Evolutionary conservation across 2,888 invertebrate species (phyloP), one percentile per base, ranked within the genome.

Genomic region (Eumerus sabulonum): DNA sequence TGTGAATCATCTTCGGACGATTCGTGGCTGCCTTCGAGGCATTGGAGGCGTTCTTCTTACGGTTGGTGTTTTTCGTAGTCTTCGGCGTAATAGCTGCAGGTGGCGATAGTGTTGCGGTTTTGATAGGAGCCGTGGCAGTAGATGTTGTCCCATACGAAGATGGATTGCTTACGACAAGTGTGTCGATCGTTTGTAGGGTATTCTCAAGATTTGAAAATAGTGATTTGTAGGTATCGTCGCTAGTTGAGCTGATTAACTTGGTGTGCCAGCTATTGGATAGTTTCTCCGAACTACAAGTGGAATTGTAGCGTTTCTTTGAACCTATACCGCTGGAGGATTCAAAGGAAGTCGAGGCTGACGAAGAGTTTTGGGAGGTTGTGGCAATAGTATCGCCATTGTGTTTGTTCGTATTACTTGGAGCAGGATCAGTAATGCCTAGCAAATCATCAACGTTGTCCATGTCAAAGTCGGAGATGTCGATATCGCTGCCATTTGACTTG

Each of bases 1-100:
- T 94, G 86, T 94, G 94, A 83, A 94, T 94, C 94, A 94, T 94
- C 85, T 93, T 93, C 2, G 94, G 94, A 35, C 94, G 90, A 0
- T 92, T 90, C 2, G 27, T 4, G 7, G 90, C 90, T 50, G 74
- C 77, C 45, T 83, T 83, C 11, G 67, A 16, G 1, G 83, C 9
- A 3, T 5, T 36, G 11, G 7, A 54, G 19, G 82, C 54, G 38
- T 60, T 27, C 14, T 82, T 84, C 18, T 86, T 86, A 68, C 87
- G 86, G 14, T 86, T 87, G 1, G 83, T 77, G 3, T 54, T 71
- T 38, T 72, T 74, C 45, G 62, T 48, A 38, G 72, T 60, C 59
- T 76, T 72, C 0, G 72, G n/a, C 27, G 17, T 17, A 13, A 38
- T 17, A n/a, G n/a, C 14, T 0, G 57, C 12, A 3, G 72, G 18